These are phyloP conservation scores for Patiria miniata DNA, from an alignment of 35 echinoderm and acorn worm genomes.

Conservation along the genomic window DNA sequence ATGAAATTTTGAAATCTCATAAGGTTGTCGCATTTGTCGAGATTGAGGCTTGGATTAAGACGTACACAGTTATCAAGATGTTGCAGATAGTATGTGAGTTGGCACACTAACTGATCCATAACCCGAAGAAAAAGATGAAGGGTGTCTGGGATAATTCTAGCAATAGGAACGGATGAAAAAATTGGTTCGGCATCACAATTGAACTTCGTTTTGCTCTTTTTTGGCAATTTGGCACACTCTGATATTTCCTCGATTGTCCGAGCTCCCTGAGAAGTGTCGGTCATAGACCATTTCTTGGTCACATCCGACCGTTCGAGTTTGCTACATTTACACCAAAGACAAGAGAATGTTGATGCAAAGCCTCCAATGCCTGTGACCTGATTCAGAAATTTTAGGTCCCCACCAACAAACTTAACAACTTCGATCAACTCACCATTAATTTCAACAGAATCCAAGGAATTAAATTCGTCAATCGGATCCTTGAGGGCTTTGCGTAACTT, in stretches of 20 bases:
- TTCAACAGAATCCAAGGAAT: slow-evolving; percentile 26
- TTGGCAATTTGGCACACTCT: slow-evolving; percentile 51
- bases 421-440: slow-evolving; percentile 3
- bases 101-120: slow-evolving; percentile 71
- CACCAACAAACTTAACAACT: slow-evolving; percentile 44
- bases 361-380: slow-evolving; percentile 51
- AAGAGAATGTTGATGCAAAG: slow-evolving; percentile 45
- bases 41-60: slow-evolving; percentile 3
- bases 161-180: slow-evolving; percentile 58
- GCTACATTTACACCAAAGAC: slow-evolving; percentile 65
- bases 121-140: slow-evolving; percentile 60
- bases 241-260: slow-evolving; percentile 62
- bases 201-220: slow-evolving; percentile 51
- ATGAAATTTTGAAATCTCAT: slow-evolving; percentile 52
- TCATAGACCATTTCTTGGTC: slow-evolving; percentile 59
- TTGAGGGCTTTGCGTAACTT: slow-evolving; percentile 32
- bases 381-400: slow-evolving; percentile 55
- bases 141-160: slow-evolving; percentile 53
- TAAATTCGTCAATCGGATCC: slow-evolving; percentile 35
- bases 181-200: slow-evolving; percentile 50
- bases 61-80: slow-evolving; percentile 32
- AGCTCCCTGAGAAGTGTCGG: slow-evolving; percentile 37
- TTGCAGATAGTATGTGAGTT: slow-evolving; percentile 49
- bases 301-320: slow-evolving; percentile 46
- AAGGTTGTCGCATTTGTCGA: slow-evolving; percentile 28